phyloP scores from a whole-genome alignment of 2,113 vertebrate species.

The Anarhynchus alexandrinus region DNA sequence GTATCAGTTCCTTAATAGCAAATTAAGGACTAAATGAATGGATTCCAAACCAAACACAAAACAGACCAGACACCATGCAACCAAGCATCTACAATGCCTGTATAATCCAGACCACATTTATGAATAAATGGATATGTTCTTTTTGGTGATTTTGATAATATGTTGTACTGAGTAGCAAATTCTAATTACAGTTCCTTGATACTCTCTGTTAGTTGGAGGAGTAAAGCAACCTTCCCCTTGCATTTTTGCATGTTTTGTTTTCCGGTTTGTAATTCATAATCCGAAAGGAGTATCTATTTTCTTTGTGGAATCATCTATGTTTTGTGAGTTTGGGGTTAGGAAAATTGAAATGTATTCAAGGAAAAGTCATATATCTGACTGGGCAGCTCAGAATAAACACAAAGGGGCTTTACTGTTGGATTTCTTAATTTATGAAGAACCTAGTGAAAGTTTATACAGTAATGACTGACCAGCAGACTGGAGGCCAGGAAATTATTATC shows the following conservation, averaged over 20 bases:
- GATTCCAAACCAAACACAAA: slow-evolving; percentile 59
- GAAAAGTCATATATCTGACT: neutral
- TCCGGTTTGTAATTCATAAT: neutral
- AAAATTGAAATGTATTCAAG: neutral
- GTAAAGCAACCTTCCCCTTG: neutral
- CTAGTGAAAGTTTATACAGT: neutral
- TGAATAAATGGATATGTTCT: slow-evolving; percentile 13
- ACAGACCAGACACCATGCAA: slow-evolving; percentile 12
- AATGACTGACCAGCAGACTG: neutral
- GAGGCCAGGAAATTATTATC: neutral
- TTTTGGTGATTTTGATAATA: slow-evolving; percentile 41
- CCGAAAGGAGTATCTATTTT: neutral
- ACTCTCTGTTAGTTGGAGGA: neutral
- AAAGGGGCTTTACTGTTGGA: neutral
- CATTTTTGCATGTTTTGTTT: slow-evolving; percentile 3
- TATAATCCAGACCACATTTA: slow-evolving; percentile 52
- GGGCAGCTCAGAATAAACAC: neutral
- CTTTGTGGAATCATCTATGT: neutral
- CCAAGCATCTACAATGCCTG: slow-evolving; percentile 1
- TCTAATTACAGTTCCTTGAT: slow-evolving; percentile 20
- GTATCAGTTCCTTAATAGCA: slow-evolving; percentile 60
- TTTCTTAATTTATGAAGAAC: neutral
- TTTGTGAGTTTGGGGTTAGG: neutral
- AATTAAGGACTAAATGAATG: slow-evolving; percentile 48
- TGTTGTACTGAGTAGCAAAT: neutral